Base-by-base conservation (phyloP, 2,113 vertebrate genomes). In the Bungarus multicinctus region DNA sequence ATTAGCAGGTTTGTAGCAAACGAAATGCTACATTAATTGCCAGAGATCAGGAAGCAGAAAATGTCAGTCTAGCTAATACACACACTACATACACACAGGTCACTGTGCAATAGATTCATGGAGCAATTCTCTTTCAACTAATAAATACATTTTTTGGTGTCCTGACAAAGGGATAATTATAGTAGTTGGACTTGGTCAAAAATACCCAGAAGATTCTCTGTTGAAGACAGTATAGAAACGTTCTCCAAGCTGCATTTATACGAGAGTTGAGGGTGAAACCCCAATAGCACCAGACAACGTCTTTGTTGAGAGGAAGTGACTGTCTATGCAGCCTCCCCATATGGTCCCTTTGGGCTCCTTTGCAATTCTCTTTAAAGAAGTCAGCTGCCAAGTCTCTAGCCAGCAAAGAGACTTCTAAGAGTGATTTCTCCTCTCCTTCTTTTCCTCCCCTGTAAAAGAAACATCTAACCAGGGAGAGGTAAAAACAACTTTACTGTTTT, bases 21-120 rank as follows among this genome's bases (percentile, higher is more conserved):
- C 23, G 9, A 93, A 93, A 93, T 90, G 39, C 88, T 58, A 30
- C 90, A 93, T 90, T 90, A 93, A 93, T 93, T 93, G 50, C 39
- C 34, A 47, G 69, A 60, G 85, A 81, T 90, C 45, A 60, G 89
- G 55, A 90, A 90, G 55, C 88, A 93, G 88, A 90, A 90, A 90
- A 90, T 93, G 43, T 93, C 92, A 90, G 45, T 90, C 45, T 64
- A 45, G n/a, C 74, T 86, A 90, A 93, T 30, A 60, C n/a, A 39
- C 88, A 86, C 5, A 58, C 5, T 14, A 88, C 58, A 45, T 2
- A n/a, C 47, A 11, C 47, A 4, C 54, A 85, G 47, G 10, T n/a
- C 69, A 60, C 11, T 43, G 22, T 22, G 20, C 86, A 90, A 90
- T 90, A 47, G 47, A 52, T 64, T 86, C 60, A 86, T 43, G 6